A percentile compares a stretch with the other conserved stretches of the same genome.
Evolutionary conservation across 1,140 invertebrate species (phyloP).

Genomic region (Argopecten irradians): DNA sequence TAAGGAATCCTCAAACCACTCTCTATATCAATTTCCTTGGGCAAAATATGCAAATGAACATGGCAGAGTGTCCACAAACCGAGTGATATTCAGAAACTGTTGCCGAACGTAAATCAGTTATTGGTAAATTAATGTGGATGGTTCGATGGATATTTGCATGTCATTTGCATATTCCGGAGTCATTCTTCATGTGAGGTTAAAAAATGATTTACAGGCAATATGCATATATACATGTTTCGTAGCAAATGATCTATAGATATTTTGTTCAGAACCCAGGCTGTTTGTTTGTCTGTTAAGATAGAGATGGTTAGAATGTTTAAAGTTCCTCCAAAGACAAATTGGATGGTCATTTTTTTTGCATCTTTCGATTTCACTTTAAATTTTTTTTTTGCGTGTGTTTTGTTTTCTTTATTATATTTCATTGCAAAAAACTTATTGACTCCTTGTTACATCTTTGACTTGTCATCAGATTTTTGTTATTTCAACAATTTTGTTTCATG

Average conservation of each 20-base stretch:
- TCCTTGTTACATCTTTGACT: too few relatives aligned
- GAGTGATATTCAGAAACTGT: neutral
- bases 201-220: neutral
- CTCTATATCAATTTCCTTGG: neutral
- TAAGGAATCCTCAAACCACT: neutral
- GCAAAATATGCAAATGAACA: conserved; percentile 3
- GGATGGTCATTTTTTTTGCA: too few relatives aligned
- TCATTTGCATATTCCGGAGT: neutral
- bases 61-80: neutral
- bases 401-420: too few relatives aligned
- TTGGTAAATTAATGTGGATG: neutral
- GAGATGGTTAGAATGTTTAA: too few relatives aligned
- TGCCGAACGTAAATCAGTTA: neutral
- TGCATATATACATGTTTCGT: neutral
- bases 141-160: neutral
- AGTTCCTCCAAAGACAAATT: too few relatives aligned
- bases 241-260: neutral
- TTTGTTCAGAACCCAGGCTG: neutral
- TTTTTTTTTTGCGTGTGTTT: too few relatives aligned
- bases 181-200: neutral
- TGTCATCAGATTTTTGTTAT: too few relatives aligned
- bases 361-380: too few relatives aligned
- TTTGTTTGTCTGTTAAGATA: too few relatives aligned
- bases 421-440: too few relatives aligned
- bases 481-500: too few relatives aligned